Conservation (phyloP, 2,888 invertebrate species). For the Leistus spinibarbis region DNA sequence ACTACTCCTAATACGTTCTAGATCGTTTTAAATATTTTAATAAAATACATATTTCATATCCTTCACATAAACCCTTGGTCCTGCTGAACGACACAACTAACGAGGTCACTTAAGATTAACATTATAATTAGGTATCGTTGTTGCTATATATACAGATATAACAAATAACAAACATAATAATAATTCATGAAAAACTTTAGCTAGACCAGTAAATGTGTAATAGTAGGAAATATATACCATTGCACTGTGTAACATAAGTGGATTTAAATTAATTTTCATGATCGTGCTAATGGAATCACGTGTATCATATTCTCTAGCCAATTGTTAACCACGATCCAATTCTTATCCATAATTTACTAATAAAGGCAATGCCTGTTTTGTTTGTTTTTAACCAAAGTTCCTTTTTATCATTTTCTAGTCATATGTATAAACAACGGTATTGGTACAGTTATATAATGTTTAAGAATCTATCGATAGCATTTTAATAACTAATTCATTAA, state of each 20-base stretch:
- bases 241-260: constrained; percentile 11
- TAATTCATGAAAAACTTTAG: background rate
- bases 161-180: constrained; percentile 5
- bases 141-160: constrained; percentile 15
- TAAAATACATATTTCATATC: too few relatives aligned
- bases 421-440: background rate
- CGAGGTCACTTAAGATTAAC: constrained; percentile 35
- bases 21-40: too few relatives aligned
- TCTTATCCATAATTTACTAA: background rate
- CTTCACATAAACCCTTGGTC: too few relatives aligned
- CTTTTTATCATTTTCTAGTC: background rate
- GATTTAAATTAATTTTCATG: background rate
- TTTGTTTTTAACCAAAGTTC: background rate
- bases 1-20: too few relatives aligned
- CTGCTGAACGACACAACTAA: constrained; percentile 38
- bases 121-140: constrained; percentile 33
- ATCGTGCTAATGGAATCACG: background rate
- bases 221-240: constrained; percentile 27
- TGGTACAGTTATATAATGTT: background rate
- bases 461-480: background rate
- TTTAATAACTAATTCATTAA: background rate
- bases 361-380: background rate
- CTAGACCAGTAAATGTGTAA: background rate
- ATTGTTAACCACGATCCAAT: background rate
- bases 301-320: background rate